phyloP scores from a whole-genome alignment of 2,113 vertebrate species.

The Crotalus helleri region DNA sequence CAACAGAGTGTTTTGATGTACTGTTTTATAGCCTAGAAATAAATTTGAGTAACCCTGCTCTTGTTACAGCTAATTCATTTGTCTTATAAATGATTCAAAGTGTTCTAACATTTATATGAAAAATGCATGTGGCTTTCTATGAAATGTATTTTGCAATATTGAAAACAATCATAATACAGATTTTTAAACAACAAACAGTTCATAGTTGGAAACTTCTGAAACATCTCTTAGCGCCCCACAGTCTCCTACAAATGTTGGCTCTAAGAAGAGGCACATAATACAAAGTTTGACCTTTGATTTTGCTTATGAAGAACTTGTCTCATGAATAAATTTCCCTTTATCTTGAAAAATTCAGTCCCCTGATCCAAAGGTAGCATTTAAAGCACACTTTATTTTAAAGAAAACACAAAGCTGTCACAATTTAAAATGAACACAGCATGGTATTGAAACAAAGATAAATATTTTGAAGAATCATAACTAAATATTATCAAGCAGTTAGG shows the following conservation, averaged over 20 bases:
- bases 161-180: neutral
- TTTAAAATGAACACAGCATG: neutral
- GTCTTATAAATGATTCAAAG: slow-evolving; percentile 37
- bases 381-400: slow-evolving; percentile 5
- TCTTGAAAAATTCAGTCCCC: slow-evolving; percentile 46
- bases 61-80: slow-evolving; percentile 32
- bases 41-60: slow-evolving; percentile 21
- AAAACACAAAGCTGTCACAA: slow-evolving; percentile 19
- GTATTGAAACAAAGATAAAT: neutral
- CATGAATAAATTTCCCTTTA: slow-evolving; percentile 26
- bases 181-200: neutral
- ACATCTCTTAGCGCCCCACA: neutral
- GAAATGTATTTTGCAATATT: slow-evolving; percentile 33
- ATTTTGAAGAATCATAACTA: slow-evolving; percentile 8
- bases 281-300: neutral
- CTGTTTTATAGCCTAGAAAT: slow-evolving; percentile 26
- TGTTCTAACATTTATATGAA: slow-evolving; percentile 47
- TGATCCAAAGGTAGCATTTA: slow-evolving; percentile 22
- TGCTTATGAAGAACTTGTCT: slow-evolving; percentile 37
- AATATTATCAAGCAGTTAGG: slow-evolving; percentile 20
- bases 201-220: slow-evolving; percentile 15
- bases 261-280: slow-evolving; percentile 47
- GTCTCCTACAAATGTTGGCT: slow-evolving; percentile 41
- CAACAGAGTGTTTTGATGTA: neutral
- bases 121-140: slow-evolving; percentile 34